phyloP scores from a whole-genome alignment of 1,140 invertebrate species.

The Aphaenogaster rudis region DNA sequence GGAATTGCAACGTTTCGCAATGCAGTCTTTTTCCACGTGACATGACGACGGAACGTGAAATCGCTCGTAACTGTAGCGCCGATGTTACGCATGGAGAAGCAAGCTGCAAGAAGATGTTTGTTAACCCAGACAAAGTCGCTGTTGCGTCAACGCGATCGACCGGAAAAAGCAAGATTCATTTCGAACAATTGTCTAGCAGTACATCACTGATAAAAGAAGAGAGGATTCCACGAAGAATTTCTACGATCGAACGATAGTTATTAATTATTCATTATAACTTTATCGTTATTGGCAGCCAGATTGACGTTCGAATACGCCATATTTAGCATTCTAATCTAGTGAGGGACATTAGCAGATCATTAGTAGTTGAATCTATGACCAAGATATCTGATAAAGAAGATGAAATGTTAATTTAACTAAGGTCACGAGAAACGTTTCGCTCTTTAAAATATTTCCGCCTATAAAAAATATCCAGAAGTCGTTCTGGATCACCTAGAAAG shows the following conservation, averaged over 20 bases:
- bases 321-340: conserved; percentile 8
- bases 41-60: conserved; percentile 52
- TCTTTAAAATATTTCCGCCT: background rate
- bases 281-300: background rate
- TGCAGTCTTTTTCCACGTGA: conserved; percentile 33
- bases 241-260: background rate
- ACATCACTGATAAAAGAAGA: conserved; percentile 21
- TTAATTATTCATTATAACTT: conserved; percentile 13
- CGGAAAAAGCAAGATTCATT: conserved; percentile 45
- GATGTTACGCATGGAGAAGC: conserved; percentile 39
- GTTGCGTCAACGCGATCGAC: conserved; percentile 52
- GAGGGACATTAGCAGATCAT: conserved; percentile 9
- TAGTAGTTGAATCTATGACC: background rate
- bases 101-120: conserved; percentile 52
- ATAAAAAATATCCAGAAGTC: conserved; percentile 15
- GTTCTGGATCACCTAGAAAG: conserved; percentile 4
- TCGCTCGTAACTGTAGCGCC: conserved; percentile 34
- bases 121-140: conserved; percentile 45
- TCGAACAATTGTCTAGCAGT: conserved; percentile 11
- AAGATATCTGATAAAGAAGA: background rate
- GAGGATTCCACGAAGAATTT: conserved; percentile 8
- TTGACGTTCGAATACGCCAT: background rate
- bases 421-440: conserved; percentile 2
- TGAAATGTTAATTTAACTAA: conserved; percentile 11
- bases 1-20: conserved; percentile 35